Base-by-base conservation (phyloP, 2,113 vertebrate genomes). In the Halichoerus grypus region DNA sequence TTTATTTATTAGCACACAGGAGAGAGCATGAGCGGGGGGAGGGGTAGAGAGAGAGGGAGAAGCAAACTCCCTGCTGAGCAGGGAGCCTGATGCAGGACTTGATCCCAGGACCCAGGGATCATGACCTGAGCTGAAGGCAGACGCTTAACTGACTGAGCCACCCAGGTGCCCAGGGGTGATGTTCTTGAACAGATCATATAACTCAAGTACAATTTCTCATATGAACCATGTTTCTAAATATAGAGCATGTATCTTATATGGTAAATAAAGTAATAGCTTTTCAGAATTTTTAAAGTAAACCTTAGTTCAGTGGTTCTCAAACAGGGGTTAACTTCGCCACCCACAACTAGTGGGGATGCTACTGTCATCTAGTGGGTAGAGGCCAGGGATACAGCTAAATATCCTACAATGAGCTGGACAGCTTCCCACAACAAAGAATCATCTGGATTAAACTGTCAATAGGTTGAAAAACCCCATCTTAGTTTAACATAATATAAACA, bases 231-330 rank as follows among this genome's bases (percentile, higher is more conserved):
- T 93, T 94, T 85, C 81, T 93, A 31, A 93, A 93, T 61, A 53
- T 4, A 94, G 31, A 95, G 57, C 57, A 65, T 31, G 6, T 36
- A 84, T 55, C n/a, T 95, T 90, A 59, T 42, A 95, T 49, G 33
- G 18, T 81, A 93, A 85, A 87, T 59, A 61, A 21, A 88, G 11
- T 12, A 42, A 63, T 2, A 80, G 19, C 5, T 76, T 65, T 91
- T 91, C 72, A 39, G 59, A 92, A 49, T 46, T 96, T 89, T 74
- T 33, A 51, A 39, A 19, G 10, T 65, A 88, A 72, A 51, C 14
- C 72, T 96, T 94, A 84, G 57, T 95, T 92, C 36, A 77, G 31
- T 55, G 19, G 67, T 93, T 97, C 9, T 88, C n/a, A 94, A 53
- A 21, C 36, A 65, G 8, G 36, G 53, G 36, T 71, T 71, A 15